Conservation (phyloP, 2,797 vertebrate genomes). For the Gymnoscopelus braueri region DNA sequence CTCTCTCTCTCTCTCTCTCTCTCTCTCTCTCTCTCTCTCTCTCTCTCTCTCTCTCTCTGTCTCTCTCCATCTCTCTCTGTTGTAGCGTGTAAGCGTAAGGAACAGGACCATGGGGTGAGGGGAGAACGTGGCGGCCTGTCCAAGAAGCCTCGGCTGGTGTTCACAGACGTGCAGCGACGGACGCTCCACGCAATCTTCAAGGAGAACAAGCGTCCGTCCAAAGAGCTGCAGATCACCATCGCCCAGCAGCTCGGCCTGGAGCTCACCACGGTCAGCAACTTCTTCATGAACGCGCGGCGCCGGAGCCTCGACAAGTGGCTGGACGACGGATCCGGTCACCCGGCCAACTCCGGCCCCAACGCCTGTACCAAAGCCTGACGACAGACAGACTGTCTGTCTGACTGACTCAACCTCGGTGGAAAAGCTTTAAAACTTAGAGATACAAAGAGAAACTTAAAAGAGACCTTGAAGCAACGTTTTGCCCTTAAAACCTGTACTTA, state of each 20-base stretch:
- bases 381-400: constrained; percentile 76
- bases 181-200: constrained; percentile 99
- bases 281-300: constrained; percentile 99
- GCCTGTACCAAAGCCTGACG: constrained; percentile 99
- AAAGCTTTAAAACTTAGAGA: constrained; percentile 96
- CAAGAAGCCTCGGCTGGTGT: constrained; percentile 97
- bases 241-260: constrained; percentile 98
- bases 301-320: constrained; percentile 99
- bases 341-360: constrained; percentile 89
- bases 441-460: constrained; percentile 83
- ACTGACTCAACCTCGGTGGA: constrained; percentile 92
- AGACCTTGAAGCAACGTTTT: constrained; percentile 90
- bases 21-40: constrained; percentile 17
- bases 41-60: constrained; percentile 4
- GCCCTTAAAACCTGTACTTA: constrained; percentile 85
- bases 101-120: constrained; percentile 91
- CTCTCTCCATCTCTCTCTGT: constrained; percentile 20
- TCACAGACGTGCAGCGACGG: constrained; percentile 98
- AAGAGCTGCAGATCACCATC: constrained; percentile 99
- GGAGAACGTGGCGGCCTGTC: constrained; percentile 90
- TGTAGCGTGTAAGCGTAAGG: constrained; percentile 97
- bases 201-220: constrained; percentile 99
- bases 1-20: constrained; percentile 19
- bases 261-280: constrained; percentile 99
- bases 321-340: constrained; percentile 92